These are phyloP conservation scores for Acronicta aceris DNA, from an alignment of 2,888 invertebrate genomes.

Conservation along the genomic window DNA sequence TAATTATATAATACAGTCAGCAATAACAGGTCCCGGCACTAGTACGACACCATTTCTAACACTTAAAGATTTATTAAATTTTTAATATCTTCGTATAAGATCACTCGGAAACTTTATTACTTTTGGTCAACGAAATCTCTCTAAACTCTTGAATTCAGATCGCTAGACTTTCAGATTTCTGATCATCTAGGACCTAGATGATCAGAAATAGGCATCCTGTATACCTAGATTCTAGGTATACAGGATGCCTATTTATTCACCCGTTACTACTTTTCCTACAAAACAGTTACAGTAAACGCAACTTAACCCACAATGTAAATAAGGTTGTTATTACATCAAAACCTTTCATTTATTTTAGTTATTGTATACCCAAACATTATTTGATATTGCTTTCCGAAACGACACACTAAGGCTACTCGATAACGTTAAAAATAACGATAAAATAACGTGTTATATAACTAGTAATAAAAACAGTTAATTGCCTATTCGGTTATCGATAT, in stretches of 20 bases:
- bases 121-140: neutral
- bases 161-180: too few relatives aligned
- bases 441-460: constrained; percentile 43
- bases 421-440: constrained; percentile 37
- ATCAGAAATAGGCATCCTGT: too few relatives aligned
- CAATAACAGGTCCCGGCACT: constrained; percentile 11
- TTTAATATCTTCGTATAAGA: constrained; percentile 19
- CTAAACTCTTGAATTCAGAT: too few relatives aligned
- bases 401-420: constrained; percentile 15
- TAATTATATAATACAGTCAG: constrained; percentile 23
- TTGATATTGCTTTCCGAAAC: neutral
- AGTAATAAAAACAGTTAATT: constrained; percentile 35
- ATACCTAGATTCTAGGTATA: too few relatives aligned
- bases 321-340: too few relatives aligned
- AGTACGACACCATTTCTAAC: constrained; percentile 19
- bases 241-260: too few relatives aligned
- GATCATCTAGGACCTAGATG: too few relatives aligned
- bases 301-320: too few relatives aligned
- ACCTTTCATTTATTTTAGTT: neutral
- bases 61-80: constrained; percentile 20
- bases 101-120: neutral
- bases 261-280: too few relatives aligned
- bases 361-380: neutral
- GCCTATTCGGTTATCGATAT: constrained; percentile 28
- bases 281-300: too few relatives aligned